Conservation (phyloP, 2,113 vertebrate species). For the Barnardius zonarius region DNA sequence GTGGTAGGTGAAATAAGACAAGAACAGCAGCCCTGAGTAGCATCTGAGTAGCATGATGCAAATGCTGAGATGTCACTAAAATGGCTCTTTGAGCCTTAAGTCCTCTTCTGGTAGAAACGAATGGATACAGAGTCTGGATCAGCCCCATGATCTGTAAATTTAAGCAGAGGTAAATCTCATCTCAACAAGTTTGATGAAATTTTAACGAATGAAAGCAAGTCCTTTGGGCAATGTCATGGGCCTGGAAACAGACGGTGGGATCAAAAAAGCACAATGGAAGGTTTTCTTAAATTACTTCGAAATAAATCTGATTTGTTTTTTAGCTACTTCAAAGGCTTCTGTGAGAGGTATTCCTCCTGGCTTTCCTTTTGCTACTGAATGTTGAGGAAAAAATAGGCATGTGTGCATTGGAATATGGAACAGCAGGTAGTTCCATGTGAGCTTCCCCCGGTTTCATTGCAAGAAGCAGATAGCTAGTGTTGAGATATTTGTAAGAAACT, state of each 20-base stretch:
- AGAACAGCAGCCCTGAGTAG: neutral
- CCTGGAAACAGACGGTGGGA: neutral
- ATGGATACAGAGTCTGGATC: neutral
- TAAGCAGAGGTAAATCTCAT: neutral
- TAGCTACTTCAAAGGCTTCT: neutral
- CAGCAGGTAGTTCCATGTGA: neutral
- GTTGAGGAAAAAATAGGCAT: neutral
- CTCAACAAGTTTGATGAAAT: neutral
- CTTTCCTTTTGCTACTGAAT: rapidly evolving
- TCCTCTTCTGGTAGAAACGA: neutral
- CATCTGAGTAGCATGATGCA: neutral
- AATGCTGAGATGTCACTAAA: neutral
- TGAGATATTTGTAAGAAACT: neutral
- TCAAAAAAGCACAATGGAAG: neutral
- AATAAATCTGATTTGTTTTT: neutral
- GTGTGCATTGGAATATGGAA: neutral
- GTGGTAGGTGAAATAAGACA: neutral
- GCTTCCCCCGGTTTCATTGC: neutral
- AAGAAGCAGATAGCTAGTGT: neutral
- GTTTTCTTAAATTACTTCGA: neutral
- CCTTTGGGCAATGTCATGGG: neutral
- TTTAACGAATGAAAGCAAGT: neutral
- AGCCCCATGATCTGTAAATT: neutral
- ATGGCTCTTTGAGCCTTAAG: neutral
- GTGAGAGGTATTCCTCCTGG: neutral